A percentile compares a stretch with the other conserved stretches of the same genome.
Conservation (phyloP, 2,113 vertebrate species). For the Catharus fuscescens region DNA sequence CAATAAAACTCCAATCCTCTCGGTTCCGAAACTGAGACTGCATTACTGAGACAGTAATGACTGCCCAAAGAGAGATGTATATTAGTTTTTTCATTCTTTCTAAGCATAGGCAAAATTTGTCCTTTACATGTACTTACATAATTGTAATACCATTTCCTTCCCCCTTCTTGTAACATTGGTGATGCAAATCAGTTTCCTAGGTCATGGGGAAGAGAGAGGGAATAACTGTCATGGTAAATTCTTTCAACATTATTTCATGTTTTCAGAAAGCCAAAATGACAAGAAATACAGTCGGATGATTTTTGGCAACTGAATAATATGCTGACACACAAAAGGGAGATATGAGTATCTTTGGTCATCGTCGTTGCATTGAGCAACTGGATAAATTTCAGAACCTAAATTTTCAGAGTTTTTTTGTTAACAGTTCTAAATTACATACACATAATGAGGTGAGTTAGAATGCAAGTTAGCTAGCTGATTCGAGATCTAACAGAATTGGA, state of each 20-base stretch:
- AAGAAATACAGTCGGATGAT: not conserved
- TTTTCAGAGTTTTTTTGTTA: not conserved
- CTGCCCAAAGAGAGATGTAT: not conserved
- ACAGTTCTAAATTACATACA: not conserved
- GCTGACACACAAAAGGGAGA: not conserved
- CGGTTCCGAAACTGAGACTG: constrained; percentile 14
- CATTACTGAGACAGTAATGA: not conserved
- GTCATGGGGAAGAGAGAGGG: not conserved
- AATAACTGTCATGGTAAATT: not conserved
- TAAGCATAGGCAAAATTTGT: not conserved
- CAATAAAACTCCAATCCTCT: not conserved
- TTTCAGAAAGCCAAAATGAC: not conserved
- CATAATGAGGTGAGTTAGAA: not conserved
- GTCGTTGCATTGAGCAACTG: not conserved
- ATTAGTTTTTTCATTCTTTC: not conserved
- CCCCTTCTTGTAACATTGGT: not conserved
- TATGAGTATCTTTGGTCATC: not conserved
- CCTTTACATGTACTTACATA: not conserved
- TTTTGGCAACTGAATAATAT: not conserved
- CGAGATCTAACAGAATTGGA: not conserved
- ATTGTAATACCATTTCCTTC: not conserved
- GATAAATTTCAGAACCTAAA: not conserved
- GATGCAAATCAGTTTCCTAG: not conserved
- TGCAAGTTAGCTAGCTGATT: not conserved
- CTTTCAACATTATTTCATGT: not conserved